Percentiles rank a stretch among this genome's conserved stretches.
These are phyloP conservation scores for Cyclophora punctaria DNA, from an alignment of 2,888 invertebrate species.

Conservation along the genomic window DNA sequence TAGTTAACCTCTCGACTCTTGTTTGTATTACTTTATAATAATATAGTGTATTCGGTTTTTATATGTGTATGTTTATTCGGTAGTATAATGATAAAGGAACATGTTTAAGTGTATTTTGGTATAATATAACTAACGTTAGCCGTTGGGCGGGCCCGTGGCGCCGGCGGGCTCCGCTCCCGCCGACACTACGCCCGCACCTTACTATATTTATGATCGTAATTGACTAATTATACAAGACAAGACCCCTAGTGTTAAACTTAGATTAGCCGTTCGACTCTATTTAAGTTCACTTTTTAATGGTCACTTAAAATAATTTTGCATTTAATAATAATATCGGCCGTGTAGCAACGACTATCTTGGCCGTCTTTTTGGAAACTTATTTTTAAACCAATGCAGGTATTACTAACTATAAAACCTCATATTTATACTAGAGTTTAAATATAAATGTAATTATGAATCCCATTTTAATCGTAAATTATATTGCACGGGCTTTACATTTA, in stretches of 20 bases:
- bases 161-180: neutral
- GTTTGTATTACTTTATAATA: slow-evolving; percentile 70
- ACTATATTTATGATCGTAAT: slow-evolving; percentile 74
- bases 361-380: slow-evolving; percentile 58
- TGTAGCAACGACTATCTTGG: slow-evolving; percentile 49
- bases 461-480: slow-evolving; percentile 67
- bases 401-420: slow-evolving; percentile 72
- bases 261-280: slow-evolving; percentile 54
- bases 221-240: slow-evolving; percentile 73
- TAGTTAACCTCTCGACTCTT: slow-evolving; percentile 71
- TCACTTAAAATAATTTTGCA: slow-evolving; percentile 48
- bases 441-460: slow-evolving; percentile 68
- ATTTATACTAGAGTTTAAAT: slow-evolving; percentile 71
- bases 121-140: slow-evolving; percentile 43
- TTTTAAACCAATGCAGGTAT: slow-evolving; percentile 73
- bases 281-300: slow-evolving; percentile 59
- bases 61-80: slow-evolving; percentile 75
- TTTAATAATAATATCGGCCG: slow-evolving; percentile 54
- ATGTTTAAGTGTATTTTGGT: slow-evolving; percentile 72
- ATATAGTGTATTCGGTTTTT: slow-evolving; percentile 71
- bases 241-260: slow-evolving; percentile 65
- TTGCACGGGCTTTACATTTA: slow-evolving; percentile 74
- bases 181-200: slow-evolving; percentile 28
- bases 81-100: slow-evolving; percentile 56
- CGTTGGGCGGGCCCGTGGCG: slow-evolving; percentile 23